Conservation (phyloP, 2,797 vertebrate genomes). For the Aplochiton taeniatus region DNA sequence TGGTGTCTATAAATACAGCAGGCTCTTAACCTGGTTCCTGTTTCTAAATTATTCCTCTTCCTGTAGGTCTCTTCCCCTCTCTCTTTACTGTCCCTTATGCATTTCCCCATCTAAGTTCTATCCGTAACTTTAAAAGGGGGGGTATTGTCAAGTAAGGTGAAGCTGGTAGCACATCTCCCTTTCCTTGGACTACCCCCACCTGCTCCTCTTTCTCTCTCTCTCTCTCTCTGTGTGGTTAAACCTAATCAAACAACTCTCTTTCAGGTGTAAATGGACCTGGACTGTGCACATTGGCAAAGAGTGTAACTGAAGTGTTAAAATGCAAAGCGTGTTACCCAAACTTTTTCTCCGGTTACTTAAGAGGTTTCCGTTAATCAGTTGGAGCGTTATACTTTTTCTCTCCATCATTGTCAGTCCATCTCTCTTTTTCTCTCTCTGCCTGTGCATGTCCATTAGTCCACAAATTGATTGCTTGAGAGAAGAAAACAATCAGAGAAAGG, state of each 20-base stretch:
- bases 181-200: conserved; percentile 2
- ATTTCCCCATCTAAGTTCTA: neutral
- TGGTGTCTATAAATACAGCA: conserved; percentile 33
- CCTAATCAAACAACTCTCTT: conserved; percentile 31
- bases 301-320: neutral
- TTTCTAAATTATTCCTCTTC: conserved; percentile 1
- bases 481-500: conserved; percentile 55
- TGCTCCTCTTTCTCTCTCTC: conserved; percentile 14
- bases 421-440: conserved; percentile 9
- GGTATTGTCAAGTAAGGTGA: neutral
- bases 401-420: conserved; percentile 9
- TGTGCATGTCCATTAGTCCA: conserved; percentile 8
- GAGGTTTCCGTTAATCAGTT: conserved; percentile 60
- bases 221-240: conserved; percentile 23
- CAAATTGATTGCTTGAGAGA: conserved; percentile 57
- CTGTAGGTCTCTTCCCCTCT: neutral
- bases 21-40: conserved; percentile 36
- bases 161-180: conserved; percentile 1
- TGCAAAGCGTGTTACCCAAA: conserved; percentile 31
- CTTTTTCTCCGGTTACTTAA: conserved; percentile 56
- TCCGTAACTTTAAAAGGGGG: neutral
- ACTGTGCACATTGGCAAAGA: neutral
- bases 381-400: neutral
- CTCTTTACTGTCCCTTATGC: neutral
- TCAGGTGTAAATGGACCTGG: conserved; percentile 29